Conservation (phyloP, 2,888 invertebrate genomes). For the Ctenicera cuprea region DNA sequence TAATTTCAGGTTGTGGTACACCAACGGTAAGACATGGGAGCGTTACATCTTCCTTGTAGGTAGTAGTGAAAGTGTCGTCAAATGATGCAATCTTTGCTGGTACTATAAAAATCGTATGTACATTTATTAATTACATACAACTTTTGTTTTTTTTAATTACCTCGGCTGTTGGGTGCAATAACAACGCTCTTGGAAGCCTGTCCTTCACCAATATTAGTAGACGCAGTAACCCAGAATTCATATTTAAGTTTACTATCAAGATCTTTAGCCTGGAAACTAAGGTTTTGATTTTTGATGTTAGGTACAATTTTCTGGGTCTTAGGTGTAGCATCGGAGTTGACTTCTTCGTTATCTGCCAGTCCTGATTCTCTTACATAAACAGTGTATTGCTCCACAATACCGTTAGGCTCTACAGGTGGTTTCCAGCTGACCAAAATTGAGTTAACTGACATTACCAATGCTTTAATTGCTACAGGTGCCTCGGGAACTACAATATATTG, state of each 20-base stretch:
- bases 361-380: constrained; percentile 87
- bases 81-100: constrained; percentile 97
- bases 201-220: constrained; percentile 95
- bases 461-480: constrained; percentile 94
- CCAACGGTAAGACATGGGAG: constrained; percentile 95
- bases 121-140: neutral
- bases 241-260: constrained; percentile 88
- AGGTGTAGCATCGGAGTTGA: constrained; percentile 78
- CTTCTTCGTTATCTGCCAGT: constrained; percentile 62
- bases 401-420: constrained; percentile 94
- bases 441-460: constrained; percentile 92
- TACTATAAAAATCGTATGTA: constrained; percentile 77
- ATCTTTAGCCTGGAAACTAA: constrained; percentile 91
- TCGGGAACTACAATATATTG: constrained; percentile 84
- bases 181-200: constrained; percentile 91
- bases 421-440: constrained; percentile 96
- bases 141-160: constrained; percentile 70
- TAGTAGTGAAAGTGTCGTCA: constrained; percentile 93
- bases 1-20: constrained; percentile 90
- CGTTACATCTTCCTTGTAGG: constrained; percentile 93
- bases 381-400: constrained; percentile 94
- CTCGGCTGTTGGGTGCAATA: constrained; percentile 88
- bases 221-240: constrained; percentile 96
- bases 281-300: constrained; percentile 78
- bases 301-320: constrained; percentile 87